These are phyloP conservation scores for Arctocebus calabarensis DNA, from an alignment of 2,797 vertebrate genomes.

Conservation along the genomic window DNA sequence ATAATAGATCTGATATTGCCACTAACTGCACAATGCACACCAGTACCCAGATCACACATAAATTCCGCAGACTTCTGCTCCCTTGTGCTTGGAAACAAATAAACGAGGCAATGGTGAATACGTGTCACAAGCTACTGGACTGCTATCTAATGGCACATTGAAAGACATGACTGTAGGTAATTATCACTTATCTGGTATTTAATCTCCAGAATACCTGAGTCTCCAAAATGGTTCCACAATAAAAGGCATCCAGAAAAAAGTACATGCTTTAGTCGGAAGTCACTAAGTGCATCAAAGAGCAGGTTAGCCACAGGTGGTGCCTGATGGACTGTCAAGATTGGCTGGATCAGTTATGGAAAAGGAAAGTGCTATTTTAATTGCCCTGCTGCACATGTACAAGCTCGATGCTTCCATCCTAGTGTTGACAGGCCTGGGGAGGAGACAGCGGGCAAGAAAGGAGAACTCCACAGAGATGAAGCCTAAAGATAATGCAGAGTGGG, in stretches of 20 bases:
- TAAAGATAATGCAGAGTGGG: neutral
- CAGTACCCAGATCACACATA: slow-evolving; percentile 83
- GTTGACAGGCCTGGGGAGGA: neutral
- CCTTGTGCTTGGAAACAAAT: slow-evolving; percentile 40
- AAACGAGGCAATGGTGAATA: neutral
- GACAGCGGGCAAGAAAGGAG: neutral
- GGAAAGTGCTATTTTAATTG: neutral
- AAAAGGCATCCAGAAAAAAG: neutral
- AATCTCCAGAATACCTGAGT: neutral
- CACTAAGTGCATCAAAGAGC: neutral
- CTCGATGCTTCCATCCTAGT: neutral
- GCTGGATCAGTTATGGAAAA: neutral
- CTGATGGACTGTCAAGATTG: neutral
- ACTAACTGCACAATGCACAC: slow-evolving; percentile 72
- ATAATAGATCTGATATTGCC: slow-evolving; percentile 81
- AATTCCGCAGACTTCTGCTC: slow-evolving; percentile 84
- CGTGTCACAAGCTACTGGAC: neutral
- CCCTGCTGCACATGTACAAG: neutral
- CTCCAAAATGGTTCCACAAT: neutral
- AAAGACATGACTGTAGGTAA: neutral
- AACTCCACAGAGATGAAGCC: neutral
- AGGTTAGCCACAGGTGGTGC: neutral
- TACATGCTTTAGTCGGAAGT: neutral
- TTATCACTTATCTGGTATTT: neutral
- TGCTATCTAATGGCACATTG: neutral